A percentile compares a stretch with the other conserved stretches of the same genome.
Evolutionary conservation across 2,888 invertebrate genomes (phyloP).

Genomic region (Cryptocephalus primarius): DNA sequence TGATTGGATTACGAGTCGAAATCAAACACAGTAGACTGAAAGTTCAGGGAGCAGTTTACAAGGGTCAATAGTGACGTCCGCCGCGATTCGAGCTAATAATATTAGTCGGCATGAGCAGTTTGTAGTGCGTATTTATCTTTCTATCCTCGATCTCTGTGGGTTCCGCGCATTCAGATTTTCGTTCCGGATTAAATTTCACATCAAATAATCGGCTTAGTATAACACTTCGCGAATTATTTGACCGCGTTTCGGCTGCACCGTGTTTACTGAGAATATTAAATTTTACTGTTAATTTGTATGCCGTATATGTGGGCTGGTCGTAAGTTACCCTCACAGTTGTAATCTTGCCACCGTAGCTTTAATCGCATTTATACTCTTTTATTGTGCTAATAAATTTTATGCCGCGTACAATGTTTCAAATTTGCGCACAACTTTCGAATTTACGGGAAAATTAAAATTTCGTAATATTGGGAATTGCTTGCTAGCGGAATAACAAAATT

Average conservation of each 20-base stretch:
- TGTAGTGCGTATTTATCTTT: too few relatives aligned
- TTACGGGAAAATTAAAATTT: background rate
- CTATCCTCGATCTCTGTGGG: too few relatives aligned
- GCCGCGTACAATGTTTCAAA: background rate
- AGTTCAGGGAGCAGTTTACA: too few relatives aligned
- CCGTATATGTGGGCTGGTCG: constrained; percentile 6
- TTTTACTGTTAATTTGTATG: constrained; percentile 30
- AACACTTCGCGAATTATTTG: constrained; percentile 25
- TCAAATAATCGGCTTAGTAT: constrained; percentile 25
- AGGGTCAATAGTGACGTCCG: too few relatives aligned
- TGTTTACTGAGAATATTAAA: constrained; percentile 29
- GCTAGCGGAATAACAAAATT: too few relatives aligned
- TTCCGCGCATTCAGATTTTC: constrained; percentile 9
- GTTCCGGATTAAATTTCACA: constrained; percentile 18
- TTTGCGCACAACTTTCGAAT: background rate
- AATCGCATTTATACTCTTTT: constrained; percentile 16
- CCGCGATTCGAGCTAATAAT: too few relatives aligned
- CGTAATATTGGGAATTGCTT: background rate
- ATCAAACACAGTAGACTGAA: too few relatives aligned
- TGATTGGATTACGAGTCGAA: too few relatives aligned
- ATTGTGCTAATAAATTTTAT: constrained; percentile 13
- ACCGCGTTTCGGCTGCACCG: constrained; percentile 13
- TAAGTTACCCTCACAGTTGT: constrained; percentile 18
- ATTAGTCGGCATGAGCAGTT: too few relatives aligned
- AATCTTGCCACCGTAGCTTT: constrained; percentile 19